Base-by-base conservation (phyloP, 2,113 vertebrate species). In the Turdus rufiventris region DNA sequence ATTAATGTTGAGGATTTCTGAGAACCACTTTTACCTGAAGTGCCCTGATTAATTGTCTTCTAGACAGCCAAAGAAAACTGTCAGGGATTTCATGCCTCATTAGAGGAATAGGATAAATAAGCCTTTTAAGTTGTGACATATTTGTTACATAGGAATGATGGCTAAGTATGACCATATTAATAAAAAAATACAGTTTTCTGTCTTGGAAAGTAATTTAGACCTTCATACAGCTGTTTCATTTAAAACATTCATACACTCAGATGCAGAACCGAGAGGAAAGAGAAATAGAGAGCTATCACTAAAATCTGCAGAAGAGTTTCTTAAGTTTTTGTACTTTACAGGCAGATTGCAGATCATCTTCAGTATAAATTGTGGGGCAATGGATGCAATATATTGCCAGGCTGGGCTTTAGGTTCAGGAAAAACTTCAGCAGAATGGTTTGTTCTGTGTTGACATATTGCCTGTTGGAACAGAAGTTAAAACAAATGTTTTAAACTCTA, bases 141-240 rank as follows among this genome's bases (percentile, higher is more conserved):
- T 85, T 91, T 68, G 14, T 77, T 89, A 75, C 50, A 20, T 40
- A 45, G 36, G 23, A 72, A 50, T 85, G 24, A 36, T 48, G 34
- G 34, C 68, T 93, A 67, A 93, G 34, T 72, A 53, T 65, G 53
- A 81, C 53, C 36, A 50, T n/a, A 60, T 71, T 78, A 87, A 81
- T 78, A 93, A 87, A 89, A 89, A 75, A 50, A 18, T 29, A 13
- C 1, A 26, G 18, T 68, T 78, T 53, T 80, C 31, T 84, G 38
- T 54, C 65, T 89, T 92, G 86, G 89, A 91, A 94, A 96, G 68
- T 85, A 54, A 72, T 92, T 94, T 65, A 57, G 63, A 51, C 34
- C 42, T 94, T 47, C 36, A 63, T 91, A 81, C 65, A 87, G 61
- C 60, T 89, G 45, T 89, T 95, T 92, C 9, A 60, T 92, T 89